Evolutionary conservation across 2,888 invertebrate species (phyloP).

Genomic region (Lasioglossum calceatum): DNA sequence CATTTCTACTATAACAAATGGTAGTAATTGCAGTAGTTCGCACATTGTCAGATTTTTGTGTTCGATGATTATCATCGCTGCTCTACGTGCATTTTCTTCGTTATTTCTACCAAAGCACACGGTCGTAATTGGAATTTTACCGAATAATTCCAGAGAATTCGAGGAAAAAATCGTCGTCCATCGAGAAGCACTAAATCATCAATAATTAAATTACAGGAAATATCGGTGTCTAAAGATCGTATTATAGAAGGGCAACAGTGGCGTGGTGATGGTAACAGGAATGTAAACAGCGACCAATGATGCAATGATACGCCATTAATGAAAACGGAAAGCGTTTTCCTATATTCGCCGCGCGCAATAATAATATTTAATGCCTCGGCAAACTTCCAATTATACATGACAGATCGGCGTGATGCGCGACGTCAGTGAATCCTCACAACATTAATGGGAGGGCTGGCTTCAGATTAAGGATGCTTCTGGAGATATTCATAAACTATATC

Average conservation of each 20-base stretch:
- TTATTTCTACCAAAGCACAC: too few relatives aligned
- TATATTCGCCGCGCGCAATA: not conserved
- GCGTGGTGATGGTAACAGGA: not conserved
- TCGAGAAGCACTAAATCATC: not conserved
- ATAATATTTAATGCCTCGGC: not conserved
- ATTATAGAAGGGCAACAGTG: not conserved
- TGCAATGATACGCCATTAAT: conserved; percentile 1
- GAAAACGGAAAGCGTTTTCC: conserved; percentile 12
- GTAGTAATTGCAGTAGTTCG: too few relatives aligned
- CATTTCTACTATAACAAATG: not conserved
- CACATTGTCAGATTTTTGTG: too few relatives aligned
- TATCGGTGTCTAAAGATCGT: not conserved
- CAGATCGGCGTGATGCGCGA: not conserved
- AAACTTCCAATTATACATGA: conserved; percentile 19
- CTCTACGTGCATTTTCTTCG: too few relatives aligned
- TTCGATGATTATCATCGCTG: too few relatives aligned
- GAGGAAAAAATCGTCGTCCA: not conserved
- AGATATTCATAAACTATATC: not conserved
- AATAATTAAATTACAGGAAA: not conserved
- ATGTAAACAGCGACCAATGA: not conserved
- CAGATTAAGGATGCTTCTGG: not conserved
- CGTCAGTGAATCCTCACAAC: not conserved
- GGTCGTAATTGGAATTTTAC: too few relatives aligned
- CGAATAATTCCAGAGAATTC: not conserved
- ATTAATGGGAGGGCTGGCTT: not conserved